A percentile compares a stretch with the other conserved stretches of the same genome.
Evolutionary conservation across 1,140 invertebrate genomes (phyloP).

Genomic region (Eumaeus atala): DNA sequence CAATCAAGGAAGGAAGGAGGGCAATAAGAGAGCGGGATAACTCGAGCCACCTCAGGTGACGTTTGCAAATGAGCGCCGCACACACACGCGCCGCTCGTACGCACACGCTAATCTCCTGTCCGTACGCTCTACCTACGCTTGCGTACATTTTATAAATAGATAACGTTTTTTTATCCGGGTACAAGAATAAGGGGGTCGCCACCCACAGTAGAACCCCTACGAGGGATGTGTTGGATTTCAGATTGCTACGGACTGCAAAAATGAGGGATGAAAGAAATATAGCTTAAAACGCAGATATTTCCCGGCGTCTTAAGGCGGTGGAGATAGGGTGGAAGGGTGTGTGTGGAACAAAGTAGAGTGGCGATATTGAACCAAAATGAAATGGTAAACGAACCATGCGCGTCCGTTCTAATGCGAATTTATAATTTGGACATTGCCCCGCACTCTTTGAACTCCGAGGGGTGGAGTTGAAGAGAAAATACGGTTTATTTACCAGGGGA

Average conservation of each 20-base stretch:
- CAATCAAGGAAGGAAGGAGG: slow-evolving; percentile 66
- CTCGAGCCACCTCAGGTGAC: slow-evolving; percentile 69
- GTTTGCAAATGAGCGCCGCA: slow-evolving; percentile 69
- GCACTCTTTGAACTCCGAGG: slow-evolving; percentile 64
- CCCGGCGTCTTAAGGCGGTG: slow-evolving; percentile 69
- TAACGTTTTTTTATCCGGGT: slow-evolving; percentile 72
- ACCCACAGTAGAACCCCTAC: slow-evolving; percentile 49
- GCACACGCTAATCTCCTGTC: slow-evolving; percentile 51
- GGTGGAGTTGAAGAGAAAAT: slow-evolving; percentile 58
- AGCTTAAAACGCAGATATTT: slow-evolving; percentile 76
- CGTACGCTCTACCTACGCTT: slow-evolving; percentile 51
- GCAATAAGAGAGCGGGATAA: slow-evolving; percentile 66
- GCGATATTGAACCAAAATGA: slow-evolving; percentile 73
- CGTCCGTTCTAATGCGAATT: slow-evolving; percentile 74
- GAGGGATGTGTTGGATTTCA: slow-evolving; percentile 72
- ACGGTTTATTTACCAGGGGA: slow-evolving; percentile 64
- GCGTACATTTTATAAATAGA: slow-evolving; percentile 72
- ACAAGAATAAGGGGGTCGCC: slow-evolving; percentile 65
- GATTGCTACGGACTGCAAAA: slow-evolving; percentile 76
- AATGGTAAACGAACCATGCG: slow-evolving; percentile 73
- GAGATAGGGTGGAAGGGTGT: slow-evolving; percentile 48
- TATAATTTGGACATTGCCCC: slow-evolving; percentile 73
- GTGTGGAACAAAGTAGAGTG: slow-evolving; percentile 73
- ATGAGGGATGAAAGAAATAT: slow-evolving; percentile 77
- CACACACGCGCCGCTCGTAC: slow-evolving; percentile 43